Evolutionary conservation across 1,140 invertebrate species (phyloP), one percentile per base, ranked within the genome.

Genomic region (Drosophila insularis): DNA sequence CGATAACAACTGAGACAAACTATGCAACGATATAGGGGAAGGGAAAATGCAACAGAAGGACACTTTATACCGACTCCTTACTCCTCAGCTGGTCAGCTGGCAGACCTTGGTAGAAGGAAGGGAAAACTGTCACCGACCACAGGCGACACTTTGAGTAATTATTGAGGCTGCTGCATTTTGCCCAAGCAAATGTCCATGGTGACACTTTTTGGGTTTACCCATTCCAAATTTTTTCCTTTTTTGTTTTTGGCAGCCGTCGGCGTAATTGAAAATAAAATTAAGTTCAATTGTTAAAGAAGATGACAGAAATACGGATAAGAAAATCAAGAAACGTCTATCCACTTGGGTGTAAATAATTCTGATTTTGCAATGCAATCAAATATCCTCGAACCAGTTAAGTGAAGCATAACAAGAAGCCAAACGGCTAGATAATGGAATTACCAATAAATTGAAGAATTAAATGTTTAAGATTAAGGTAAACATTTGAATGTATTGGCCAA

Each of bases 251-350:
- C 79, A 80, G 75, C 68, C 79, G 68, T 71, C 80, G 39, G 58
- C 81, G 84, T 86, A 89, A 89, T 87, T 89, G 79, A 81, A 87
- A 87, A 87, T 87, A 89, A 87, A 87, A 87, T 89, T 87, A 74
- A 80, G 59, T 32, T 55, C 21, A 43, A 60, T 50, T 68, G 23
- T 39, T 19, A 17, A 59, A 23, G 32, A 35, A 11, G 21, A 21
- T 35, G 13, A 39, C 43, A 27, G 50, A 8, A 37, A 7, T 56
- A 27, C 27, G 53, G 37, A 0, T n/a, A 27, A 35, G 72, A 53
- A 71, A 71, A 66, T 78, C 58, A 76, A 66, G 64, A 35, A 56
- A 66, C 59, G 46, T 50, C 53, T 66, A 79, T 81, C 58, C 82
- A 75, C 37, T 78, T 69, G 68, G 56, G 67, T 59, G 78, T 81